Evolutionary conservation across 2,797 vertebrate species (phyloP).

Genomic region (Falco peregrinus): DNA sequence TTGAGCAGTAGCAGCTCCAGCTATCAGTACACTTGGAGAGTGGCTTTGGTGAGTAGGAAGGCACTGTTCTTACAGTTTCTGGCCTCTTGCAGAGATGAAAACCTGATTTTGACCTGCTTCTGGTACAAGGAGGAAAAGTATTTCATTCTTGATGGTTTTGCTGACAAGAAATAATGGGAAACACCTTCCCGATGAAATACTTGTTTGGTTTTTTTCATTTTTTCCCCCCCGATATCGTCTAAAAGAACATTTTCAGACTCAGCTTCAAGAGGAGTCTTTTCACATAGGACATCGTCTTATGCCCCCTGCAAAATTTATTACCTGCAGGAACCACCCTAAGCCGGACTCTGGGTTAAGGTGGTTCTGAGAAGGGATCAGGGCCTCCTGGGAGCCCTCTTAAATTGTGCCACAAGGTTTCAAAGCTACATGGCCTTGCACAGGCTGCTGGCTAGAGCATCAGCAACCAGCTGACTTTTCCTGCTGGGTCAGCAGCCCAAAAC

Average conservation of each 20-base stretch:
- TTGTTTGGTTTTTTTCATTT: fast-evolving
- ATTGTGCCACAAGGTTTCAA: background rate
- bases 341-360: background rate
- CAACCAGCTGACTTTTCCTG: background rate
- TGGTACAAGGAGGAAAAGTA: background rate
- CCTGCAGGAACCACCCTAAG: background rate
- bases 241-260: background rate
- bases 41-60: background rate
- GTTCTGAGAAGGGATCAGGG: background rate
- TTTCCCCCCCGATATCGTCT: background rate
- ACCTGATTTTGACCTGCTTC: background rate
- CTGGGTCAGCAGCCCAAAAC: background rate
- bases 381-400: background rate
- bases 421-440: background rate
- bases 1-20: background rate
- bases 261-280: background rate
- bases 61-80: background rate
- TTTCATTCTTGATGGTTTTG: background rate
- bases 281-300: background rate
- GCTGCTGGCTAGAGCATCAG: background rate
- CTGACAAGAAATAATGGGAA: background rate
- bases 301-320: no score
- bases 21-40: background rate
- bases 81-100: background rate
- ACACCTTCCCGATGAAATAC: background rate